Base-by-base conservation (phyloP, 2,888 invertebrate species). In the Neoitamus cyanurus region DNA sequence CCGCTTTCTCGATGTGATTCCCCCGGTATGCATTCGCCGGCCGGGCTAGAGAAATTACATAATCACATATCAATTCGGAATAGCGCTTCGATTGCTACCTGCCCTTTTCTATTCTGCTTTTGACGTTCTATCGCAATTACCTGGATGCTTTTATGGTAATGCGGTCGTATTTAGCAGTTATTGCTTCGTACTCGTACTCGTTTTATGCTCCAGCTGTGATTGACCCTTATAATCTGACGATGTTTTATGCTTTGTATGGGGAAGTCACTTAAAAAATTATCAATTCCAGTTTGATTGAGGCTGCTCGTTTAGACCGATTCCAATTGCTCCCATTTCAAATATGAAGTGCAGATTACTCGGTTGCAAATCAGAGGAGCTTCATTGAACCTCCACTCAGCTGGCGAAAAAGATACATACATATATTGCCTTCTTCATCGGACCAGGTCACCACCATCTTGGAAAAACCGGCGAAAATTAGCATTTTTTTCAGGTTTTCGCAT, bases 61-160 rank as follows among this genome's bases (percentile, higher is more conserved):
- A 78, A 78, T 78, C 78, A 78, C 78, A 78, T 78, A 78, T 78
- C 78, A 78, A 58, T 28, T n/a, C 31, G 31, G 15, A 78, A 78
- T 31, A 78, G 78, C 11, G 25, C 30, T 78, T 30, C 78, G 48
- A 78, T 78, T 78, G 58, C 48, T 78, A 78, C 78, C 58, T 78
- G 78, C 78, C 78, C 78, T 78, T 78, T 78, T 48, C 48, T 1
- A 77, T 31, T 78, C 30, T 48, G 48, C n/a, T 48, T 20, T 78
- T n/a, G 48, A 48, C 31, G 48, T 78, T 78, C 20, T 78, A 37
- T 58, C 25, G 78, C 78, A 78, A 78, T 78, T 78, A 78, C 58
- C 78, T 31, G 20, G 46, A 13, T 48, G 34, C 48, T 78, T 78
- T 78, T 78, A 58, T 75, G 42, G 58, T 78, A 78, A 78, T 48